phyloP scores from a whole-genome alignment of 2,888 invertebrate genomes.

The Dione juno region DNA sequence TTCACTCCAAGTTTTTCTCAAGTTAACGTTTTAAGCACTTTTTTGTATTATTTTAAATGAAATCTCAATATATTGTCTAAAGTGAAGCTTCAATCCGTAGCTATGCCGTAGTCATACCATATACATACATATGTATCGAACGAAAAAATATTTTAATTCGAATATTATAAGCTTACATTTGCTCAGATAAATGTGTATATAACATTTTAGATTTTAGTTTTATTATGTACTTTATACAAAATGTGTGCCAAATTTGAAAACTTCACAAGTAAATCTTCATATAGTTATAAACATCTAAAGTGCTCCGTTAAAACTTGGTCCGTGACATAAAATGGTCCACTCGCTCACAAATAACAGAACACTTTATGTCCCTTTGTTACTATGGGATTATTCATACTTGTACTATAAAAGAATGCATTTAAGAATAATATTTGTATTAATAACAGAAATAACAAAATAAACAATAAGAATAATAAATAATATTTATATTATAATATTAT shows the following conservation, averaged over 20 bases:
- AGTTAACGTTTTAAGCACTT: too few relatives aligned
- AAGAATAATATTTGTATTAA: background rate
- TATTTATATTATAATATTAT: too few relatives aligned
- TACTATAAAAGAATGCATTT: background rate
- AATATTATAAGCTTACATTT: background rate
- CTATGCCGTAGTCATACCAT: too few relatives aligned
- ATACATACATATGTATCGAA: too few relatives aligned
- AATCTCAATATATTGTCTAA: too few relatives aligned
- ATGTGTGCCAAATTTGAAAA: constrained; percentile 23
- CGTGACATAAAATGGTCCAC: constrained; percentile 32
- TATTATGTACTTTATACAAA: background rate
- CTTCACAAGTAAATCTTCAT: constrained; percentile 32
- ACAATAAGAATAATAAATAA: too few relatives aligned
- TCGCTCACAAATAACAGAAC: constrained; percentile 25
- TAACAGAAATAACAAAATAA: too few relatives aligned
- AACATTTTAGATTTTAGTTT: background rate
- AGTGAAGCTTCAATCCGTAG: too few relatives aligned
- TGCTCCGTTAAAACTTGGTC: constrained; percentile 29
- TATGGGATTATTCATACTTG: constrained; percentile 21
- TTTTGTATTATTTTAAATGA: too few relatives aligned
- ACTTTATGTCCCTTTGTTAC: constrained; percentile 34
- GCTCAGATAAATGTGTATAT: background rate
- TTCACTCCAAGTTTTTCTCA: too few relatives aligned
- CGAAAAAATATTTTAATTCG: too few relatives aligned
- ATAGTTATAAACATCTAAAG: constrained; percentile 33